These are phyloP conservation scores for Uloborus diversus DNA, from an alignment of 1,140 invertebrate species.

Conservation along the genomic window DNA sequence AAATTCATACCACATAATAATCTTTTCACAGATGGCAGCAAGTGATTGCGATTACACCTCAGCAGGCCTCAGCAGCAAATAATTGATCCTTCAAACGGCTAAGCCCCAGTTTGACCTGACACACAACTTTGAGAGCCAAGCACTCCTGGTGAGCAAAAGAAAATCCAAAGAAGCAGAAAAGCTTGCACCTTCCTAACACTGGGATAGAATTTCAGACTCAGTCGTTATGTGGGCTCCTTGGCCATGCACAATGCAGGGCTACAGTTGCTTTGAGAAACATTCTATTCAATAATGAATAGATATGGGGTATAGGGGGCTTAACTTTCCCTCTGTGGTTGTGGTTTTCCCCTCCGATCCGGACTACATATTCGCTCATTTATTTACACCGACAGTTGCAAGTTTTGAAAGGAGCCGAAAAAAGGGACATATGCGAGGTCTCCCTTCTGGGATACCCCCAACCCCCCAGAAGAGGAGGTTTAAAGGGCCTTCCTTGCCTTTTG, in stretches of 20 bases:
- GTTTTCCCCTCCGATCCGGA: not conserved
- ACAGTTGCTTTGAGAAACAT: not conserved
- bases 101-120: not conserved
- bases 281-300: not conserved
- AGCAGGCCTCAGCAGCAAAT: slow-evolving; percentile 8
- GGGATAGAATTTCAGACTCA: slow-evolving; percentile 17
- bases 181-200: slow-evolving; percentile 13
- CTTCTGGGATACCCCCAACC: not conserved
- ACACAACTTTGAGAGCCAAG: not conserved
- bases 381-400: slow-evolving; percentile 38
- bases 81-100: slow-evolving; percentile 37
- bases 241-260: not conserved
- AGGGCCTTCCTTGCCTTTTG: not conserved
- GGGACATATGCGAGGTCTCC: not conserved
- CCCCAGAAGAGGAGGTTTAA: not conserved
- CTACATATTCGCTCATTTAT: slow-evolving; percentile 21
- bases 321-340: not conserved
- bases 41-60: not conserved
- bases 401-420: slow-evolving; percentile 14
- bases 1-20: not conserved
- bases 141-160: not conserved
- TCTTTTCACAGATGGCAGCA: not conserved
- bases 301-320: not conserved
- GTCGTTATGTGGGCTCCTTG: not conserved
- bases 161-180: no score